phyloP scores from a whole-genome alignment of 2,797 vertebrate species.

The Peromyscus melanophrys region DNA sequence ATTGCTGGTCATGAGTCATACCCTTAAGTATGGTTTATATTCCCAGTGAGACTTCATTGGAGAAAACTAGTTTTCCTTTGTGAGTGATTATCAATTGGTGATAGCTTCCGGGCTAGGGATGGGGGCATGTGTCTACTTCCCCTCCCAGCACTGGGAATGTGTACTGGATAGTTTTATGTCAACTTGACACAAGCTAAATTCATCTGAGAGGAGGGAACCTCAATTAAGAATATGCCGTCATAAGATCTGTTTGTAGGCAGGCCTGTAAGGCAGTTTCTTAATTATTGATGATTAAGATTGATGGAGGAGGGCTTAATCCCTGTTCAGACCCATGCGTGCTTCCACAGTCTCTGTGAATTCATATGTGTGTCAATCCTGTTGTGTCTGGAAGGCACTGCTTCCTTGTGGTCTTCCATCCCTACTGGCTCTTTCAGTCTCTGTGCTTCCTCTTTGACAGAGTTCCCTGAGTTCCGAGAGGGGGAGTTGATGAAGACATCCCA shows the following conservation, averaged over 20 bases:
- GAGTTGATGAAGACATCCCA: neutral
- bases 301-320: neutral
- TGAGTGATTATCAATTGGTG: neutral
- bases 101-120: too few species aligned
- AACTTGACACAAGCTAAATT: too few species aligned
- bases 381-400: neutral
- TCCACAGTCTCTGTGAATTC: neutral
- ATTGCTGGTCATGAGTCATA: neutral
- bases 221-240: too few species aligned
- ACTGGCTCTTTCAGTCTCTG: too few species aligned
- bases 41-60: neutral
- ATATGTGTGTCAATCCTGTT: neutral
- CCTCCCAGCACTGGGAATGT: too few species aligned
- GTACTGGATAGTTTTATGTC: too few species aligned
- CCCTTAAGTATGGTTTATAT: neutral
- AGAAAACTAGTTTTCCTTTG: neutral
- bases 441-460: too few species aligned
- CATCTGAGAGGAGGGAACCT: too few species aligned
- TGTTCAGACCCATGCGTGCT: neutral
- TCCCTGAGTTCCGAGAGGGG: neutral
- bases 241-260: too few species aligned
- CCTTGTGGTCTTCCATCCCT: neutral
- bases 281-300: neutral
- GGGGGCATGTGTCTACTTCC: too few species aligned
- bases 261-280: too few species aligned